Percentiles rank a stretch among this genome's conserved stretches.
phyloP scores from a whole-genome alignment of 2,113 vertebrate genomes.

The Epinephelus cyanopodus region DNA sequence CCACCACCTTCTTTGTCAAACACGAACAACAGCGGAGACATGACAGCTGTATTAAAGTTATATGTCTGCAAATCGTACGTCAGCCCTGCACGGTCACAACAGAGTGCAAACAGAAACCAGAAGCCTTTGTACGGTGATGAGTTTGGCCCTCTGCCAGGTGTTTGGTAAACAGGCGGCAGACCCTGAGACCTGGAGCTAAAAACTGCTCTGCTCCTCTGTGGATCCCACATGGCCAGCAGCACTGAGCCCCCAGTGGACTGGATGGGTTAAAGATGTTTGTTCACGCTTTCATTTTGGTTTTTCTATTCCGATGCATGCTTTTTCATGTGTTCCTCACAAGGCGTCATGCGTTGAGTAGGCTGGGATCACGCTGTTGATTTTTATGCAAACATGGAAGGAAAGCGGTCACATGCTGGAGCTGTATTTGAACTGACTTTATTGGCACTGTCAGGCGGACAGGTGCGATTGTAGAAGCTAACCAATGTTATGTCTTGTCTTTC shows the following conservation, averaged over 20 bases:
- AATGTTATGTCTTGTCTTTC: not conserved
- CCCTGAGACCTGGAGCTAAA: not conserved
- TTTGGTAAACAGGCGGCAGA: constrained; percentile 52
- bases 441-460: not conserved
- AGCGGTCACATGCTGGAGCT: constrained; percentile 17
- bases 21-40: not conserved
- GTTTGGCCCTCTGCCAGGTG: constrained; percentile 45
- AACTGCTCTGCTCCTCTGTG: not conserved
- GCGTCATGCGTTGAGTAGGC: not conserved
- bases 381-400: constrained; percentile 33
- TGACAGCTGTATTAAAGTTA: constrained; percentile 42
- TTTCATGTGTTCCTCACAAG: not conserved
- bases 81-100: constrained; percentile 18
- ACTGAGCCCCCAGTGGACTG: not conserved
- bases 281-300: not conserved
- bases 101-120: constrained; percentile 46
- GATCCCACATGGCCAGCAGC: not conserved
- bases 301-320: not conserved
- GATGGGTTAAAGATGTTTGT: not conserved
- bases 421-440: constrained; percentile 10
- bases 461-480: not conserved
- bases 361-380: not conserved
- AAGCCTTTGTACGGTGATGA: constrained; percentile 26
- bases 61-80: constrained; percentile 20
- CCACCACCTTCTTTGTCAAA: not conserved